These are phyloP conservation scores for Coelinius sp. DNA, from an alignment of 2,888 invertebrate species.

Conservation along the genomic window DNA sequence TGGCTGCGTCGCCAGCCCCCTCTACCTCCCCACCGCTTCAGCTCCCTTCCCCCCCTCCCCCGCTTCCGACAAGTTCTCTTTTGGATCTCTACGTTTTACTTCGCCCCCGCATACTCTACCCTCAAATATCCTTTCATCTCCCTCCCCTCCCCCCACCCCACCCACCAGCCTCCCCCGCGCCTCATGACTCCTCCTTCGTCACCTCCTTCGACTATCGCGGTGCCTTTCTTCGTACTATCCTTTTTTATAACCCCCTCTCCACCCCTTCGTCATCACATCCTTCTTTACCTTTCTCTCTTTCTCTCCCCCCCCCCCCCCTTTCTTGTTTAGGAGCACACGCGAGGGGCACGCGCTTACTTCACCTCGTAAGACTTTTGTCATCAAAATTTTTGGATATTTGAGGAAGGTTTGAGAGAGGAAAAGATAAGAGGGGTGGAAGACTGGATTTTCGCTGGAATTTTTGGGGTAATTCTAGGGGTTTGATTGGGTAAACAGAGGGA, in stretches of 20 bases:
- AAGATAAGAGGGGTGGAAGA: not conserved
- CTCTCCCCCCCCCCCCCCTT: constrained; percentile 20
- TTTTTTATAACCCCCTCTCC: constrained; percentile 15
- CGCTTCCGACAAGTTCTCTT: constrained; percentile 19
- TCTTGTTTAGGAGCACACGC: constrained; percentile 26
- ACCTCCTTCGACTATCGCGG: constrained; percentile 49
- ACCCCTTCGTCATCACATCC: constrained; percentile 11
- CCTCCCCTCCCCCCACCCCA: not conserved
- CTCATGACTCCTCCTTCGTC: constrained; percentile 50
- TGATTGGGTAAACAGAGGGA: not conserved
- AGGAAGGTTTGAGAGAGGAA: not conserved
- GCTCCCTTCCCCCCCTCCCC: constrained; percentile 29
- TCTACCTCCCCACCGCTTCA: not conserved
- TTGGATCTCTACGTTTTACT: constrained; percentile 32
- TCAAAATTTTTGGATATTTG: not conserved
- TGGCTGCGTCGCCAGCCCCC: not conserved
- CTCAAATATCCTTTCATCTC: constrained; percentile 29
- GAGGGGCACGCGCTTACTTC: constrained; percentile 29
- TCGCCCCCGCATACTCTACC: constrained; percentile 36
- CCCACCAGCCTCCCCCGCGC: constrained; percentile 25
- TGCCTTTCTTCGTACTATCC: constrained; percentile 45
- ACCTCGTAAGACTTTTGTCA: constrained; percentile 25
- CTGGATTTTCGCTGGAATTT: not conserved
- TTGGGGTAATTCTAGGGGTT: not conserved
- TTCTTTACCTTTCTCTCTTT: constrained; percentile 26